Conservation (phyloP, 2,797 vertebrate genomes). For the Diceros bicornis region DNA sequence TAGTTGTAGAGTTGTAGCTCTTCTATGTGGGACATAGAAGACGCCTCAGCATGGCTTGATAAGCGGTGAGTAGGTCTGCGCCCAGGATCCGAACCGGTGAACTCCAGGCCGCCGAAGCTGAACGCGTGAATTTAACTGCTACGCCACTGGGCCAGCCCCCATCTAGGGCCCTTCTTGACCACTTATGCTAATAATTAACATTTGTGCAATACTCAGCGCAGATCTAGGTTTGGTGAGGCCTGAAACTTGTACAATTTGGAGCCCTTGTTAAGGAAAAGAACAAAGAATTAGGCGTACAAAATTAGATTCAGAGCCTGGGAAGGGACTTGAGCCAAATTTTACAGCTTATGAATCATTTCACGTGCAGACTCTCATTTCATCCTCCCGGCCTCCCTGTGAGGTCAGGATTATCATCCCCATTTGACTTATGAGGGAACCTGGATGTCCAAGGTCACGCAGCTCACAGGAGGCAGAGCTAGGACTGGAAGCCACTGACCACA, state of each 20-base stretch:
- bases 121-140: too few relatives aligned
- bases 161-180: neutral
- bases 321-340: neutral
- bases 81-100: too few relatives aligned
- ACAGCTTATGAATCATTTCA: neutral
- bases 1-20: too few relatives aligned
- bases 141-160: too few relatives aligned
- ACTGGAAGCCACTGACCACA: conserved; percentile 12
- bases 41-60: too few relatives aligned
- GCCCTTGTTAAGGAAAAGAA: neutral
- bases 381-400: neutral
- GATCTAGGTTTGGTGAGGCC: neutral
- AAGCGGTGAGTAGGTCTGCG: too few relatives aligned
- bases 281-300: neutral
- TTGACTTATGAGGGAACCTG: neutral
- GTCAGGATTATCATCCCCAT: neutral
- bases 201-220: neutral
- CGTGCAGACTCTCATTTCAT: neutral
- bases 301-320: neutral
- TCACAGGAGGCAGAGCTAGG: neutral
- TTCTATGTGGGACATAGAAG: too few relatives aligned
- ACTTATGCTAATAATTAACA: conserved; percentile 39
- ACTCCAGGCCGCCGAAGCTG: too few relatives aligned
- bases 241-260: neutral
- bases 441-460: neutral